Evolutionary conservation across 2,888 invertebrate species (phyloP), one percentile per base, ranked within the genome.

Genomic region (Cartodere bifasciata): DNA sequence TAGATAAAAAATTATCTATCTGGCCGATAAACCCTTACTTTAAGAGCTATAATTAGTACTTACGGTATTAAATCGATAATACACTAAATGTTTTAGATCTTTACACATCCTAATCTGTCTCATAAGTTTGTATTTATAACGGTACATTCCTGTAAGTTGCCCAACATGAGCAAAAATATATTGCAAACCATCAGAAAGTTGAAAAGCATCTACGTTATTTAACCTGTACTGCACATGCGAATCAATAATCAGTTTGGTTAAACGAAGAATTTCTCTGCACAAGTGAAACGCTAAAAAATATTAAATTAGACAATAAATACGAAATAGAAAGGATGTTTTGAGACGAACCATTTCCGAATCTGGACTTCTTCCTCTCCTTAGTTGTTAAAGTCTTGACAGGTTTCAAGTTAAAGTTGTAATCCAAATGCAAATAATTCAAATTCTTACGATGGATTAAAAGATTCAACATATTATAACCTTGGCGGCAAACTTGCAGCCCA

Each of bases 381-480:
- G 98, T 99, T 0, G 98, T 99, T 38, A 99, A 67, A 0, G 98
- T 99, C 59, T 99, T 98, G 1, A 99, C 98, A 0, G 98, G 98
- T 57, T 99, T 99, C 60, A 99, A 71, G 61, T 99, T 99, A 60
- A 99, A 99, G 62, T 99, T 99, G 62, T 98, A 99, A 65, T 99
- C 98, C 62, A 99, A 72, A 73, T 99, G 98, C 16, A 99, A 73
- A 54, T 99, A 99, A 62, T 99, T 99, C 36, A 99, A 71, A 63
- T 99, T 99, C 65, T 99, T 99, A 38, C 98, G 81, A 61, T 99
- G 98, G 53, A 99, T 99, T 41, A 99, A 68, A 38, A 99, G 68
- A 60, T 99, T 99, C 40, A 99, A 65, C 98, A 99, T 99, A 61
- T 99, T 99, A 65, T 99, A 99, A 3, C 98, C 98, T 61, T 99